phyloP scores from a whole-genome alignment of 2,797 vertebrate genomes.

The Typhlichthys eigenmanni region DNA sequence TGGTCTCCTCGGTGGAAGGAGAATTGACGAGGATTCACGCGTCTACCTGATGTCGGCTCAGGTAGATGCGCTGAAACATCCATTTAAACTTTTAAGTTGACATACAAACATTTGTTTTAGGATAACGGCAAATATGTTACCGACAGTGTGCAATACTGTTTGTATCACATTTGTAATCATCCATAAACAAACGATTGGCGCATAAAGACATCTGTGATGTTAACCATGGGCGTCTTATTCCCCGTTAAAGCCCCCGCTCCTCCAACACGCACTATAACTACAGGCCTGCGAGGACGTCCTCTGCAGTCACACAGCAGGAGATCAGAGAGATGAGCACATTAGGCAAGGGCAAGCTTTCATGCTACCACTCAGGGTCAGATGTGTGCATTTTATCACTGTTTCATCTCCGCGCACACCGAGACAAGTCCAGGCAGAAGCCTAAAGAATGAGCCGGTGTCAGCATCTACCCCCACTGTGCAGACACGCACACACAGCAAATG shows the following conservation, averaged over 20 bases:
- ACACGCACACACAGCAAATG: neutral
- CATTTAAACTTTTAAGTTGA: too few species aligned
- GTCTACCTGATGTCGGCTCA: neutral
- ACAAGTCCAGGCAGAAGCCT: conserved; percentile 39
- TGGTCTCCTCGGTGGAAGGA: conserved; percentile 20
- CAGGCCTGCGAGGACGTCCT: conserved; percentile 21
- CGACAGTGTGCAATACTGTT: neutral
- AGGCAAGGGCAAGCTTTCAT: conserved; percentile 27
- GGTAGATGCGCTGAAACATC: neutral
- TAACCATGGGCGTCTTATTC: conserved; percentile 9
- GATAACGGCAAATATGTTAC: neutral
- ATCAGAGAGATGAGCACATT: conserved; percentile 29
- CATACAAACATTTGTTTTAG: too few species aligned
- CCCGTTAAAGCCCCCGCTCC: neutral
- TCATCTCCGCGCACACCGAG: conserved; percentile 28
- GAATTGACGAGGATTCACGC: neutral
- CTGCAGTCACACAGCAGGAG: conserved; percentile 9
- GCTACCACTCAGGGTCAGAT: conserved; percentile 12
- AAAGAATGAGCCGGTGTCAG: conserved; percentile 13
- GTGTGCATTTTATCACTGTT: conserved; percentile 25
- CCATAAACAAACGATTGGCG: neutral
- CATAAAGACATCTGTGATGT: conserved; percentile 9
- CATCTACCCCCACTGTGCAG: conserved; percentile 13
- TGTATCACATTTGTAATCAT: neutral
- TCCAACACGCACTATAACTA: conserved; percentile 2